Base-by-base conservation (phyloP, 2,113 vertebrate species). In the Callipepla californica region DNA sequence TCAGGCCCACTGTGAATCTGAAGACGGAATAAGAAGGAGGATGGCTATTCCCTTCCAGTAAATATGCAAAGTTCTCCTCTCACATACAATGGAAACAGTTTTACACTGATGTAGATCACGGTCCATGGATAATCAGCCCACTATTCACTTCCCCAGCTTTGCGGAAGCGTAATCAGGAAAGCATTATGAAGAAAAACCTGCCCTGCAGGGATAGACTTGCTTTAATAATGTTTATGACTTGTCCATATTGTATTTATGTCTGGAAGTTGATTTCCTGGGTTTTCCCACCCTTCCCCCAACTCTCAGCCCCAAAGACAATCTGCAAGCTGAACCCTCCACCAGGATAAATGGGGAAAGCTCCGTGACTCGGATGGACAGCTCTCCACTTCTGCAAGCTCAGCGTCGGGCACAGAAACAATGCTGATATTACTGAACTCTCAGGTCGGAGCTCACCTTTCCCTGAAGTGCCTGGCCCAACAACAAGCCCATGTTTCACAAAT, bases 61-160 rank as follows among this genome's bases (percentile, higher is more conserved):
- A 96, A 97, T 96, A 97, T 97, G 96, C 97, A 96, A 95, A 97
- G 93, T 93, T 93, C 96, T 90, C 95, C 67, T 82, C 94, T 87
- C 92, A 86, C 95, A 96, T 93, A 98, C 97, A 97, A 97, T 97
- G 95, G 97, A 87, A 97, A 96, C 96, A 91, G 93, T 97, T 98
- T 97, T 91, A 95, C 91, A 87, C 96, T 62, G 89, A 63, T 95
- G 94, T 92, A 93, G 91, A 96, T 96, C 96, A 32, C 72, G 93
- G 96, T 62, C 97, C 97, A 96, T 97, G 97, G 97, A 97, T 98
- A 98, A 98, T 97, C 97, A 98, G 96, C 94, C 95, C 92, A 91
- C 97, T 97, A 97, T 98, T 97, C 97, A 97, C 96, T 87, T 90
- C 93, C 96, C 96, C 95, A 89, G 85, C 97, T 90, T 96, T 97